phyloP scores from a whole-genome alignment of 2,888 invertebrate species.

The Zelleria hepariella region DNA sequence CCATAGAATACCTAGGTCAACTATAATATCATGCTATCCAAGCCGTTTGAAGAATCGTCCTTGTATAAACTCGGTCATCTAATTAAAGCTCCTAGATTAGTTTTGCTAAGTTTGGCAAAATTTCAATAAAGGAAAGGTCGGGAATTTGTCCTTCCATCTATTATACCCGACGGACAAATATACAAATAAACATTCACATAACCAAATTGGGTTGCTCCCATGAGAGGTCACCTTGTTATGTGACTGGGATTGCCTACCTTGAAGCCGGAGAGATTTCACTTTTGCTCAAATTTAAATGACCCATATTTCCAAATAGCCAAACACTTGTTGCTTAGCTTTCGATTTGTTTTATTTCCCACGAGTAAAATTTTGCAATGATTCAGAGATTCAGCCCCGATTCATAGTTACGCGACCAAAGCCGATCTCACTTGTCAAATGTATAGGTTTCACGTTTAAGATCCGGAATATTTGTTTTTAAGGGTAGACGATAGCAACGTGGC shows the following conservation, averaged over 20 bases:
- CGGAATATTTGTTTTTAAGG: no score
- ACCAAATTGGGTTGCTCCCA: conserved; percentile 62
- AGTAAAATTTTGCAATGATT: no score
- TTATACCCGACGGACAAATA: conserved; percentile 52
- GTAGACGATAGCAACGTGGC: no score
- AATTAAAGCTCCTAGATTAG: conserved; percentile 30
- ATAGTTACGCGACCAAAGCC: no score
- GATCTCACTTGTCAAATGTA: no score
- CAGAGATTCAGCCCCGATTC: no score
- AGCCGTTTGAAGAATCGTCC: neutral
- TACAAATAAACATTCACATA: conserved; percentile 63
- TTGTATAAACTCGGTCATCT: conserved; percentile 9
- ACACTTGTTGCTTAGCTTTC: neutral
- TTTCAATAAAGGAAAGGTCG: conserved; percentile 51
- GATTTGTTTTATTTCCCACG: neutral
- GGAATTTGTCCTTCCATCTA: conserved; percentile 57
- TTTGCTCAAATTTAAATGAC: conserved; percentile 15
- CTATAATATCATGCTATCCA: no score
- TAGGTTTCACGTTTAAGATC: no score
- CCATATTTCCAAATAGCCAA: neutral
- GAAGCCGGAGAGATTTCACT: conserved; percentile 33
- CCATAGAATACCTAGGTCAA: no score
- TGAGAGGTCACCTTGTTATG: conserved; percentile 50
- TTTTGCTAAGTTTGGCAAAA: conserved; percentile 27
- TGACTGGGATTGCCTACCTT: conserved; percentile 52